These are phyloP conservation scores for Pteruthius melanotis DNA, from an alignment of 2,113 vertebrate species.

Conservation along the genomic window DNA sequence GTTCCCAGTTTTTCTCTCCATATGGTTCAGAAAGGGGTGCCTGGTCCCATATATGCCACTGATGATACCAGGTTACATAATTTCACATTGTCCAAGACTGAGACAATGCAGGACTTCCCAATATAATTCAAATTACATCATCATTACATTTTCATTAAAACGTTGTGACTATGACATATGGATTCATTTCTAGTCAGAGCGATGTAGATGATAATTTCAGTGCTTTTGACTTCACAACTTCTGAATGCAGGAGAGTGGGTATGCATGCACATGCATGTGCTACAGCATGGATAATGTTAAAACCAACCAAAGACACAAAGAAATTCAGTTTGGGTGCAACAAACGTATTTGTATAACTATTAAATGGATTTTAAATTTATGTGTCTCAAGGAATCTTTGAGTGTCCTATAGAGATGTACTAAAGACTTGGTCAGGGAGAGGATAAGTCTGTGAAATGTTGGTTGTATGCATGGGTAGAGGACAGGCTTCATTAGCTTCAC, in stretches of 20 bases:
- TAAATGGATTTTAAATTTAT: neutral
- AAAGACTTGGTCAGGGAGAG: neutral
- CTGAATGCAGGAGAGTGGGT: neutral
- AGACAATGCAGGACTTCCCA: neutral
- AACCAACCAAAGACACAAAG: neutral
- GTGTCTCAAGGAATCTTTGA: neutral
- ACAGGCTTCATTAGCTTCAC: neutral
- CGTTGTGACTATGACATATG: neutral
- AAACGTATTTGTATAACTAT: neutral
- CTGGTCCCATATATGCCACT: neutral
- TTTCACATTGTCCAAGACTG: neutral
- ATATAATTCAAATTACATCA: neutral
- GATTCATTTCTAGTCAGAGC: neutral
- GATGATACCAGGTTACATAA: neutral
- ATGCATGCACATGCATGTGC: neutral
- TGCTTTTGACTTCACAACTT: neutral
- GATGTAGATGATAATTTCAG: neutral
- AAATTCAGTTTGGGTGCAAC: neutral
- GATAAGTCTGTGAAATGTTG: neutral
- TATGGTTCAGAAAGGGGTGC: neutral
- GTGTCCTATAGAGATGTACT: neutral
- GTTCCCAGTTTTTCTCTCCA: neutral
- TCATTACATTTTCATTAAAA: neutral
- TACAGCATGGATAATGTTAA: neutral
- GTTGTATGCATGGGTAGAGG: neutral